Evolutionary conservation across 2,113 vertebrate species (phyloP).

Genomic region (Trematocara macrostoma): DNA sequence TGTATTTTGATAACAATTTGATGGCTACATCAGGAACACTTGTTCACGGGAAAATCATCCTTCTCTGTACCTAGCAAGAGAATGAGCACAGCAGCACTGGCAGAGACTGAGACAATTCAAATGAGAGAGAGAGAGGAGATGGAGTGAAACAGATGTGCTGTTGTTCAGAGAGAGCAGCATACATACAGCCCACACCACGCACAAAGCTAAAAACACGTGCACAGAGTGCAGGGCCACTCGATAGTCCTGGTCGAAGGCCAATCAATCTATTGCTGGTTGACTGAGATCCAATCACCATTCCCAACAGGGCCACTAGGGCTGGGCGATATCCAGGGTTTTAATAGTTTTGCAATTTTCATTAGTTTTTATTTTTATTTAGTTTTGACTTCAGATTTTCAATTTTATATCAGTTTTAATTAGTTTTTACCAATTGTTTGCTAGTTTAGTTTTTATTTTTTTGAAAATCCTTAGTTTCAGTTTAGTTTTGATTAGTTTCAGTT

Average conservation of each 20-base stretch:
- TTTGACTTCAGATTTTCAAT: no score
- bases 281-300: constrained; percentile 68
- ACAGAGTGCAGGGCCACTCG: constrained; percentile 34
- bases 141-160: constrained; percentile 59
- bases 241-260: constrained; percentile 48
- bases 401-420: no score
- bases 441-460: no score
- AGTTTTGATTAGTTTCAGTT: no score
- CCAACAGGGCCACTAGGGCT: constrained; percentile 42
- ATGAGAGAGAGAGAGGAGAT: constrained; percentile 45
- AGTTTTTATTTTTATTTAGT: no score
- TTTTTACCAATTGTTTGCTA: no score
- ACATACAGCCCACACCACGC: constrained; percentile 1
- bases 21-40: constrained; percentile 40
- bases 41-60: constrained; percentile 16
- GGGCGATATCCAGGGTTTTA: no score
- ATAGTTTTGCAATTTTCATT: no score
- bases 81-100: constrained; percentile 3
- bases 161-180: constrained; percentile 17
- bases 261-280: constrained; percentile 67
- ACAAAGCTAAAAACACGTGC: constrained; percentile 34
- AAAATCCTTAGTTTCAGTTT: no score
- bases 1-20: constrained; percentile 28
- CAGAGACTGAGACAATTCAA: constrained; percentile 55
- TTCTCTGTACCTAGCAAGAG: neutral